Conservation (phyloP, 1,140 invertebrate genomes). For the Fragariocoptes setiger region DNA sequence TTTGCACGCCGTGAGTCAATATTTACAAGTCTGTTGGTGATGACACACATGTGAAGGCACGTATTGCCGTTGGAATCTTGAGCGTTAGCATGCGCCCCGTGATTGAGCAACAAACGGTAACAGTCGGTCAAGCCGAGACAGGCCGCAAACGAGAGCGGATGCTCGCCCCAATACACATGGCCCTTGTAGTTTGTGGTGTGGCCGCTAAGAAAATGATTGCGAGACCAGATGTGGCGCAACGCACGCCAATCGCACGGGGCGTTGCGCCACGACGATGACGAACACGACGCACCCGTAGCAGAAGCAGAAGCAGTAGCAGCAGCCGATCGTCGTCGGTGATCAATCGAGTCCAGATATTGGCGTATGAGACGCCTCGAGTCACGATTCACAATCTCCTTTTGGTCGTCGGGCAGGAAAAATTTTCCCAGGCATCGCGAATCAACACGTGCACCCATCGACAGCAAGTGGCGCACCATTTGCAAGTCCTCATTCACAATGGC, state of each 20-base stretch:
- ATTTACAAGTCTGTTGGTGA: conserved; percentile 61
- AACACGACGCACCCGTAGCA: neutral
- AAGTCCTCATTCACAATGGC: conserved; percentile 95
- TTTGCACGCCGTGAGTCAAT: conserved; percentile 1
- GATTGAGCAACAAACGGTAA: conserved; percentile 62
- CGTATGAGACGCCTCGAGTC: neutral
- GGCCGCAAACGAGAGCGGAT: conserved; percentile 75
- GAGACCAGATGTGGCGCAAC: neutral
- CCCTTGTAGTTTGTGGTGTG: conserved; percentile 19
- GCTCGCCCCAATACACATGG: conserved; percentile 94
- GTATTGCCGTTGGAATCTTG: conserved; percentile 95
- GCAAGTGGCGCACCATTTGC: conserved; percentile 72
- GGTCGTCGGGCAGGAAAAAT: conserved; percentile 90
- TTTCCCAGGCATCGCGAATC: conserved; percentile 66
- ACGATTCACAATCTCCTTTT: conserved; percentile 42
- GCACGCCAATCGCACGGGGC: neutral
- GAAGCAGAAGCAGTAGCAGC: too few species aligned
- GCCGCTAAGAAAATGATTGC: neutral
- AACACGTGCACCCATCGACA: conserved; percentile 63
- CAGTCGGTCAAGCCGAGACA: conserved; percentile 89
- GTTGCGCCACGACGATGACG: neutral
- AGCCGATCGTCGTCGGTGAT: too few species aligned
- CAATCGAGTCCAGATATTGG: too few species aligned
- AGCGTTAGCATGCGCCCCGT: conserved; percentile 69
- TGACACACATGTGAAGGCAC: conserved; percentile 77